These are phyloP conservation scores for Hesperophylax magnus DNA, from an alignment of 1,140 invertebrate genomes.

Conservation along the genomic window DNA sequence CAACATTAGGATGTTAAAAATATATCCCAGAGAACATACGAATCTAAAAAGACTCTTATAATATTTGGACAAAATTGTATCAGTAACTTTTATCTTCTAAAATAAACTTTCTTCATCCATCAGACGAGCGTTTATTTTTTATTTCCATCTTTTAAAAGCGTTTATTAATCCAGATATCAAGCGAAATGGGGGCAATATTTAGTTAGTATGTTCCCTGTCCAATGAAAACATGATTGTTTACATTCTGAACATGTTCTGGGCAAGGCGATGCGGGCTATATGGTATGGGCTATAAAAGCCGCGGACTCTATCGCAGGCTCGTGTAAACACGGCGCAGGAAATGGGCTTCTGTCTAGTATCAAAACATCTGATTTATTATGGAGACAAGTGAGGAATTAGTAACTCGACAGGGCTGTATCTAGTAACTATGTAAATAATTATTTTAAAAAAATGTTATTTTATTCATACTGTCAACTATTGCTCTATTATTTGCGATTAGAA, in stretches of 20 bases:
- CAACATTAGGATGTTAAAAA: too few relatives aligned
- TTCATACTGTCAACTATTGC: too few relatives aligned
- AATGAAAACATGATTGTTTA: conserved; percentile 36
- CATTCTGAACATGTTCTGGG: conserved; percentile 5
- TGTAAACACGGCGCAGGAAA: conserved; percentile 31
- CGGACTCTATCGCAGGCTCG: not conserved
- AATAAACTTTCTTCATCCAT: too few relatives aligned
- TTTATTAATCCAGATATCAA: conserved; percentile 17
- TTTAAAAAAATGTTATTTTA: too few relatives aligned
- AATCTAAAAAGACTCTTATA: too few relatives aligned
- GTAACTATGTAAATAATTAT: too few relatives aligned
- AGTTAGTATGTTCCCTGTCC: not conserved
- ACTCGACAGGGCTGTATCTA: not conserved
- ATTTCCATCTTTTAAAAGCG: not conserved
- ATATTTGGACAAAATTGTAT: too few relatives aligned
- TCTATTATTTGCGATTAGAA: too few relatives aligned
- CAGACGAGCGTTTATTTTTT: too few relatives aligned
- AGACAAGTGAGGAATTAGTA: conserved; percentile 3
- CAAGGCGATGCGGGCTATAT: not conserved
- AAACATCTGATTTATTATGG: conserved; percentile 10
- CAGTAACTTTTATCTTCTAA: too few relatives aligned
- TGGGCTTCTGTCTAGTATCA: conserved; percentile 17
- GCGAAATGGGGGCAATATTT: conserved; percentile 12
- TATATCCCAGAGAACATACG: too few relatives aligned
- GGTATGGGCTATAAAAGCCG: not conserved